Evolutionary conservation across 2,888 invertebrate species (phyloP).

Genomic region (Onchidella celtica): DNA sequence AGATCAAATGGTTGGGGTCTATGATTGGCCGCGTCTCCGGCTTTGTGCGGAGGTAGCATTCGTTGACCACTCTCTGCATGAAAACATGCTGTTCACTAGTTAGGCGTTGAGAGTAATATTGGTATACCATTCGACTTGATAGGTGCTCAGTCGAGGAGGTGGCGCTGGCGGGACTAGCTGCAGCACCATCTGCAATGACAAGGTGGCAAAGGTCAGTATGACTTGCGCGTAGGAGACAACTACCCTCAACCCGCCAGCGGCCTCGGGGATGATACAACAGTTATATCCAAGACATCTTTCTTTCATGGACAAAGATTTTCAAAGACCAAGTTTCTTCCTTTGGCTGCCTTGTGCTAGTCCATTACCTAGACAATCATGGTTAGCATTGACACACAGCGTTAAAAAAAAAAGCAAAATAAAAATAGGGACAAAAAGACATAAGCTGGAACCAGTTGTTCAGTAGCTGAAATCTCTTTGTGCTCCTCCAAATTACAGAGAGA

Average conservation of each 20-base stretch:
- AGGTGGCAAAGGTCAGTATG: constrained; percentile 45
- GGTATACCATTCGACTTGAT: constrained; percentile 76
- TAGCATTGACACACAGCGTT: too few species aligned
- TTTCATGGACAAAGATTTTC: too few species aligned
- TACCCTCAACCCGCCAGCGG: constrained; percentile 7
- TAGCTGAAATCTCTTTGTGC: too few species aligned
- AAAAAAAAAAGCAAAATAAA: too few species aligned
- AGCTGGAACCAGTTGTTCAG: too few species aligned
- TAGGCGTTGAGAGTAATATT: constrained; percentile 75
- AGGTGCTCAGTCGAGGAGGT: constrained; percentile 62
- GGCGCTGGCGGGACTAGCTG: constrained; percentile 28
- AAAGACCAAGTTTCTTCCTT: too few species aligned
- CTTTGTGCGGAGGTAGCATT: constrained; percentile 71
- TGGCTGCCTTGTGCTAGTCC: too few species aligned
- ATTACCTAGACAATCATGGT: too few species aligned
- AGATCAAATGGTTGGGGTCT: constrained; percentile 73
- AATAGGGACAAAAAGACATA: too few species aligned
- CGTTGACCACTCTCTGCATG: constrained; percentile 74
- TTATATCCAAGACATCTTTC: too few species aligned
- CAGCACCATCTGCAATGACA: constrained; percentile 51
- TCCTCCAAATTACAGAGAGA: too few species aligned
- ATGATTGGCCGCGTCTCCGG: constrained; percentile 64
- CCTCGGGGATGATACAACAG: too few species aligned
- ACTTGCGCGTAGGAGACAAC: constrained; percentile 2
- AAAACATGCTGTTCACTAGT: constrained; percentile 73